phyloP scores from a whole-genome alignment of 2,113 vertebrate species.

The Polypterus bichir region DNA sequence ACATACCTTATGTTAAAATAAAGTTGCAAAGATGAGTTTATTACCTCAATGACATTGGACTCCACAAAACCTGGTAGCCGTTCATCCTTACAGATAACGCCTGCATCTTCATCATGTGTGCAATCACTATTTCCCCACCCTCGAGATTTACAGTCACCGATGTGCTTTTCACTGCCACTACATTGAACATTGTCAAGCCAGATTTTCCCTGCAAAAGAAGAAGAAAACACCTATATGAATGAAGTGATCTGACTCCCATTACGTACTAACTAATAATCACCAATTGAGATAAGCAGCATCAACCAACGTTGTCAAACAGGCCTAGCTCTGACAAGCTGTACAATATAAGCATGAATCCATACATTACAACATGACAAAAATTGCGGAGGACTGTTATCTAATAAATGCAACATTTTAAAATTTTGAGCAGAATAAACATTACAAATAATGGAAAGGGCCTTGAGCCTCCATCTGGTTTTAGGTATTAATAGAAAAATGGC shows the following conservation, averaged over 20 bases:
- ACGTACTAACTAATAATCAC: neutral
- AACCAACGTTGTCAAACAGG: no score
- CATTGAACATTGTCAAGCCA: slow-evolving; percentile 94
- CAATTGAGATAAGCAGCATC: neutral
- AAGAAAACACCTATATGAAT: slow-evolving; percentile 2
- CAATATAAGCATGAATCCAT: no score
- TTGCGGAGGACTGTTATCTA: no score
- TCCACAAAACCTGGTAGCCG: slow-evolving; percentile 74
- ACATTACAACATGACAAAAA: no score
- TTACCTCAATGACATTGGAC: slow-evolving; percentile 84
- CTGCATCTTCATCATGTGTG: slow-evolving; percentile 87
- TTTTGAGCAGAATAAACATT: no score
- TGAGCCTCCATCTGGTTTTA: no score
- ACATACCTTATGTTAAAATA: no score
- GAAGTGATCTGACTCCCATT: neutral
- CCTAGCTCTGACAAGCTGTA: no score
- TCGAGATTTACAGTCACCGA: slow-evolving; percentile 68
- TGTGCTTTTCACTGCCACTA: slow-evolving; percentile 61
- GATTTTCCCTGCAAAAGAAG: slow-evolving; percentile 63
- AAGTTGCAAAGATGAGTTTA: no score
- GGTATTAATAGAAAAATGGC: no score
- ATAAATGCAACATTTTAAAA: no score
- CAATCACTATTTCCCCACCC: slow-evolving; percentile 96
- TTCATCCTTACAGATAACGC: slow-evolving; percentile 86
- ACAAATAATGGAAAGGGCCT: no score